phyloP scores from a whole-genome alignment of 2,888 invertebrate species.

The Nemoura dubitans region DNA sequence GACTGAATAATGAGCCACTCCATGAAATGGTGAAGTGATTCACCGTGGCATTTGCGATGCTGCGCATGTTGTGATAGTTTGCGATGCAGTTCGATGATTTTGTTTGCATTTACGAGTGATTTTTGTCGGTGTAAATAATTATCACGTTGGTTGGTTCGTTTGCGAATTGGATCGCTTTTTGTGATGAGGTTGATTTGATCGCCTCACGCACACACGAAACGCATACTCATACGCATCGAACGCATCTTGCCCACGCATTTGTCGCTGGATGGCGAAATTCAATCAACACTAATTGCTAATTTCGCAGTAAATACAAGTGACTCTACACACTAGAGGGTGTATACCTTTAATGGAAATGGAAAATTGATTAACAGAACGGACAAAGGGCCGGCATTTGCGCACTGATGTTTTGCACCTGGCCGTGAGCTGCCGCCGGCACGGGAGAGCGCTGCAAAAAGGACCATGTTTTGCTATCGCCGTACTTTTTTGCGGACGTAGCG shows the following conservation, averaged over 20 bases:
- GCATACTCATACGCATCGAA: neutral
- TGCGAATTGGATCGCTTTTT: too few relatives aligned
- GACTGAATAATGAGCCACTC: too few relatives aligned
- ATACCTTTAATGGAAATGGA: neutral
- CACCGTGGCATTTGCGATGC: too few relatives aligned
- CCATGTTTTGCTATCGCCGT: neutral
- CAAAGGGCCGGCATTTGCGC: neutral
- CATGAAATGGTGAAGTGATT: too few relatives aligned
- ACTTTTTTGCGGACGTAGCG: neutral
- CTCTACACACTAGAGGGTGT: neutral
- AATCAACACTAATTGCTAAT: neutral
- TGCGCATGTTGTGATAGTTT: too few relatives aligned
- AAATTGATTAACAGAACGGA: neutral
- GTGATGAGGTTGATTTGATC: too few relatives aligned
- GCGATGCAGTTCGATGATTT: too few relatives aligned
- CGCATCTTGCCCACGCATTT: neutral
- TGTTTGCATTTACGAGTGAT: too few relatives aligned
- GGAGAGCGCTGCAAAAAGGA: neutral
- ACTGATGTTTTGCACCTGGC: neutral
- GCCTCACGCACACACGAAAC: neutral
- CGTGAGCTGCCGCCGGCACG: neutral
- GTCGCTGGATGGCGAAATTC: neutral
- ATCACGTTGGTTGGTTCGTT: too few relatives aligned
- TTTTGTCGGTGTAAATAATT: too few relatives aligned
- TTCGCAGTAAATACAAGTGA: neutral